Conservation (phyloP, 2,113 vertebrate genomes). For the Genyomyrus donnyi region DNA sequence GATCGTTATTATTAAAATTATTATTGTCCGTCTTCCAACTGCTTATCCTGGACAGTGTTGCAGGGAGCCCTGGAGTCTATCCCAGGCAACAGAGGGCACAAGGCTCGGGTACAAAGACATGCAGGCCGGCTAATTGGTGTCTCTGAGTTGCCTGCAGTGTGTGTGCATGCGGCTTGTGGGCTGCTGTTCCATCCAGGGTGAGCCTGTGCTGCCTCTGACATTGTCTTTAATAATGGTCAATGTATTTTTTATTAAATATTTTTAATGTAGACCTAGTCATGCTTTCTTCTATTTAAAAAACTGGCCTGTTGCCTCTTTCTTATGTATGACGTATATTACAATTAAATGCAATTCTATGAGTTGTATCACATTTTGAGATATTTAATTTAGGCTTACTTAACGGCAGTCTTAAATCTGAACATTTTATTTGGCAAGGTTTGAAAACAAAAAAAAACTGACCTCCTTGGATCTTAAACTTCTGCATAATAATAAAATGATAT, state of each 20-base stretch:
- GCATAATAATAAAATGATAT: neutral
- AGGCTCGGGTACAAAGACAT: neutral
- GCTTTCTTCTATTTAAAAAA: neutral
- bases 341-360: neutral
- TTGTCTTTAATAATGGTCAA: neutral
- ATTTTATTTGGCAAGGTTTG: neutral
- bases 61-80: neutral
- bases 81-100: neutral
- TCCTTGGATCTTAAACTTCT: neutral
- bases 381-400: neutral
- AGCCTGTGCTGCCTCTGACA: neutral
- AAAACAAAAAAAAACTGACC: neutral
- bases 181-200: neutral
- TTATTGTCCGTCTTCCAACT: neutral
- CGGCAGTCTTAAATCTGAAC: neutral
- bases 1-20: neutral
- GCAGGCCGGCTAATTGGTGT: neutral
- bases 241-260: neutral
- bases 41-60: neutral
- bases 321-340: neutral
- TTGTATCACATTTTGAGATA: neutral
- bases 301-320: neutral
- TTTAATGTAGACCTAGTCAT: neutral
- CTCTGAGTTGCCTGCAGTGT: neutral
- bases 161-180: neutral